A percentile compares a stretch with the other conserved stretches of the same genome.
Evolutionary conservation across 2,888 invertebrate genomes (phyloP).

Genomic region (Liodrosophila aerea): DNA sequence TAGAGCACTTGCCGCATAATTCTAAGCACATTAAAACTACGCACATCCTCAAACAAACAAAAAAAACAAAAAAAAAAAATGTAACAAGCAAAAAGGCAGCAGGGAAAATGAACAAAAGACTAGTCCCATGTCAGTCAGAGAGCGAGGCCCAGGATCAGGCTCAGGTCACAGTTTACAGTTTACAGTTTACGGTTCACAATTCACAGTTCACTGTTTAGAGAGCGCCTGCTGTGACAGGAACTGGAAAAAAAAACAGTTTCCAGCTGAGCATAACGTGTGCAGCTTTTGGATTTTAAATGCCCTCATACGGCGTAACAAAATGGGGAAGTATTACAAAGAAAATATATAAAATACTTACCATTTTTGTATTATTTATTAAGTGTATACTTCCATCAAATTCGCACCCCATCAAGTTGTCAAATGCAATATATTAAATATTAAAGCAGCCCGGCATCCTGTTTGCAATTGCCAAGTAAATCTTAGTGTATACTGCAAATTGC

Average conservation of each 20-base stretch:
- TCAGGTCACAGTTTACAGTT: background rate
- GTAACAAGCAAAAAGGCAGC: background rate
- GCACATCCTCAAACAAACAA: slow-evolving; percentile 42
- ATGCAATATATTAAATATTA: too few species aligned
- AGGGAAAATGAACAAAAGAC: slow-evolving; percentile 2
- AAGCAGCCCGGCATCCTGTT: too few species aligned
- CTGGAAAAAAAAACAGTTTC: slow-evolving; percentile 23
- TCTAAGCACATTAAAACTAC: slow-evolving; percentile 57
- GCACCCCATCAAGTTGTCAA: background rate
- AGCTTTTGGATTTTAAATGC: background rate
- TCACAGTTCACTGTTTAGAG: background rate
- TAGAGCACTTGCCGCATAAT: slow-evolving; percentile 67
- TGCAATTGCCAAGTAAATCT: too few species aligned
- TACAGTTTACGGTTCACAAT: too few species aligned
- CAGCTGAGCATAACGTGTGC: slow-evolving; percentile 25
- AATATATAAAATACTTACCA: background rate
- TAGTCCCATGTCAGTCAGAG: too few species aligned
- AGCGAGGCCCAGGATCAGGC: background rate
- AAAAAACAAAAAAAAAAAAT: slow-evolving; percentile 13
- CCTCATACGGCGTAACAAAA: background rate
- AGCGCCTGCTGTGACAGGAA: slow-evolving; percentile 11
- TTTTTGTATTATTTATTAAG: background rate
- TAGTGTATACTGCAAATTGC: too few species aligned
- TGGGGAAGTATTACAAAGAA: background rate
- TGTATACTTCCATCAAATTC: too few species aligned